These are phyloP conservation scores for Lasioglossum vierecki DNA, from an alignment of 2,888 invertebrate species.

Conservation along the genomic window DNA sequence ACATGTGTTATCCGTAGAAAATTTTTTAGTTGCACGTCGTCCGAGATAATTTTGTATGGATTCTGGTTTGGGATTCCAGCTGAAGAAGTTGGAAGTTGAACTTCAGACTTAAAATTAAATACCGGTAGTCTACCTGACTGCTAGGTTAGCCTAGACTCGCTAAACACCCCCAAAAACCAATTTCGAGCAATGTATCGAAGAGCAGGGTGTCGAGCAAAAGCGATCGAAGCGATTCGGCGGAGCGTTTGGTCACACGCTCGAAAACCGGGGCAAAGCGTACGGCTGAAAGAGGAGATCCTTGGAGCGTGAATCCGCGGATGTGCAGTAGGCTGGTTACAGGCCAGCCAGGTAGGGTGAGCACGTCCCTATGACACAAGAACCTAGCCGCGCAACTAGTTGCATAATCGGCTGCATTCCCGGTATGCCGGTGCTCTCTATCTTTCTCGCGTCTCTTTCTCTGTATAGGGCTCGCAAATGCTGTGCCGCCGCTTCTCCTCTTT, in stretches of 20 bases:
- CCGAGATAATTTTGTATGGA: no score
- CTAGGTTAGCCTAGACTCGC: not conserved
- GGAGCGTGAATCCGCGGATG: conserved; percentile 47
- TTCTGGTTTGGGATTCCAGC: no score
- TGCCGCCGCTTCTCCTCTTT: not conserved
- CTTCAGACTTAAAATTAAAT: no score
- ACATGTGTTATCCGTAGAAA: no score
- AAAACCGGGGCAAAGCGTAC: conserved; percentile 22
- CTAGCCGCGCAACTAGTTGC: conserved; percentile 75
- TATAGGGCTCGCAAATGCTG: conserved; percentile 45
- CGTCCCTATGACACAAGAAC: conserved; percentile 74
- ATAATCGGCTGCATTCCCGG: conserved; percentile 73
- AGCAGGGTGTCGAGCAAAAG: not conserved
- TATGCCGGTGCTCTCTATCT: conserved; percentile 34
- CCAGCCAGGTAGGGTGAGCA: conserved; percentile 35
- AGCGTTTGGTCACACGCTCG: not conserved
- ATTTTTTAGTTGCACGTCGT: no score
- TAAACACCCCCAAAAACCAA: not conserved
- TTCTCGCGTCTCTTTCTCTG: not conserved
- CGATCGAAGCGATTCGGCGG: not conserved
- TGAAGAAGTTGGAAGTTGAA: no score
- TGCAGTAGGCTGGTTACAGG: conserved; percentile 24
- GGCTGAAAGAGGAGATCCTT: conserved; percentile 30
- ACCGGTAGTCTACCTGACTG: not conserved
- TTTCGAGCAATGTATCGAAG: not conserved